Base-by-base conservation (phyloP, 2,113 vertebrate genomes). In the Brachyhypopomus gauderio region DNA sequence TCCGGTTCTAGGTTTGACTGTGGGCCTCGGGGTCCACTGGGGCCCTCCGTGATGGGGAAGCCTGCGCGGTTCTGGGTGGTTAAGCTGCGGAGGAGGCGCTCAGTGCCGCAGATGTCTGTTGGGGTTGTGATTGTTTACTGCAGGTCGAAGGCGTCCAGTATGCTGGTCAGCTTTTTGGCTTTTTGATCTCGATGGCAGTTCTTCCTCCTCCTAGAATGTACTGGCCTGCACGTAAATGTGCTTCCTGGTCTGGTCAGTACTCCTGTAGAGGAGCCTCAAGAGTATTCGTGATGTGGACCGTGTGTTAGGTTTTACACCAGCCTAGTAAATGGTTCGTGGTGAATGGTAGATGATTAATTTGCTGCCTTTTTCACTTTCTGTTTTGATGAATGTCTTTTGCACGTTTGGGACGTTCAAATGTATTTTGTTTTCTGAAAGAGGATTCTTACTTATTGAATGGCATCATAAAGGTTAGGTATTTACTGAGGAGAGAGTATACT, bases 61-160 rank as follows among this genome's bases (percentile, higher is more conserved):
- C 45, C 12, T 36, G 30, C 30, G 30, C 30, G 25, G 25, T 22
- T 34, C 6, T 25, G 27, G 63, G 3, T 17, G 27, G 25, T 19
- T 19, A 4, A 5, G 22, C 30, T 20, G 7, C 30, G 14, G 66
- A 58, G 64, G 75, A 34, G 30, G n/a, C 8, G 5, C 5, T 5
- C 23, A 12, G 1, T 27, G 0, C 52, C 74, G 45, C 48, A 74
- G 9, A 56, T 17, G 25, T 52, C 38, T 72, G 3, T 20, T 64
- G 59, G 5, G 3, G 2, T 45, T 64, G 30, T 59, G 27, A 55
- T 19, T 17, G 52, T 81, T 81, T 60, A 76, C 52, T 75, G 22
- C 72, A 30, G 80, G 80, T 75, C 63, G 70, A 69, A 81, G 80
- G 80, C 64, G 70, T 38, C 22, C 70, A 52, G 69, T 75, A 72